These are phyloP conservation scores for Mnemiopsis leidyi DNA, from an alignment of 37 sponge, comb jelly and placozoan species.

Conservation along the genomic window DNA sequence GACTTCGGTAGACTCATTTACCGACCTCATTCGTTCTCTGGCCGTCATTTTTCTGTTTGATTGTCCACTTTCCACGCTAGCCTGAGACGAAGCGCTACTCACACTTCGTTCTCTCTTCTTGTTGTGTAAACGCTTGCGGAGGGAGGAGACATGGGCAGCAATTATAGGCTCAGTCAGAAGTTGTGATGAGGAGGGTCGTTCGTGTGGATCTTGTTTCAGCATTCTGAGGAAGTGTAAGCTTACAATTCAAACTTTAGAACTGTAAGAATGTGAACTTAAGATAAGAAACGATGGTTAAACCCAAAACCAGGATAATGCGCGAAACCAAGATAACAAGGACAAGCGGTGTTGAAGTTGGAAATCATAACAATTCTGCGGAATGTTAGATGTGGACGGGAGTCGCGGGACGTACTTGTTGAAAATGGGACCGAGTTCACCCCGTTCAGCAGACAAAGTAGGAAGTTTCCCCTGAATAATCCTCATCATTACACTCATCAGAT, in stretches of 20 bases:
- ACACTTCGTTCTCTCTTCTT: conserved; percentile 17
- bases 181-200: conserved; percentile 80
- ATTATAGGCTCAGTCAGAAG: conserved; percentile 80
- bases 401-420: conserved; percentile 51
- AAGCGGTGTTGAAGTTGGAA: too few relatives aligned
- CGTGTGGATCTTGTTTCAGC: conserved; percentile 82
- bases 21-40: conserved; percentile 24
- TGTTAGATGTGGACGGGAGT: too few relatives aligned
- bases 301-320: too few relatives aligned
- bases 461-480: conserved; percentile 57
- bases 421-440: conserved; percentile 18
- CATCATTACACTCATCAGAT: conserved; percentile 66
- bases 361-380: too few relatives aligned
- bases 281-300: too few relatives aligned
- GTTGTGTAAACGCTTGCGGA: conserved; percentile 45
- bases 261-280: too few relatives aligned
- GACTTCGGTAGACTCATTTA: too few relatives aligned
- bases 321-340: too few relatives aligned
- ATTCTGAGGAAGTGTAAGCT: conserved; percentile 72
- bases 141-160: conserved; percentile 68
- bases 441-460: conserved; percentile 4
- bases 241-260: too few relatives aligned
- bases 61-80: background rate
- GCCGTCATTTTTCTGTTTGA: conserved; percentile 41
- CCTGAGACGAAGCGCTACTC: conserved; percentile 41